Conservation (phyloP, 2,888 invertebrate genomes). For the Masnerella sp. region DNA sequence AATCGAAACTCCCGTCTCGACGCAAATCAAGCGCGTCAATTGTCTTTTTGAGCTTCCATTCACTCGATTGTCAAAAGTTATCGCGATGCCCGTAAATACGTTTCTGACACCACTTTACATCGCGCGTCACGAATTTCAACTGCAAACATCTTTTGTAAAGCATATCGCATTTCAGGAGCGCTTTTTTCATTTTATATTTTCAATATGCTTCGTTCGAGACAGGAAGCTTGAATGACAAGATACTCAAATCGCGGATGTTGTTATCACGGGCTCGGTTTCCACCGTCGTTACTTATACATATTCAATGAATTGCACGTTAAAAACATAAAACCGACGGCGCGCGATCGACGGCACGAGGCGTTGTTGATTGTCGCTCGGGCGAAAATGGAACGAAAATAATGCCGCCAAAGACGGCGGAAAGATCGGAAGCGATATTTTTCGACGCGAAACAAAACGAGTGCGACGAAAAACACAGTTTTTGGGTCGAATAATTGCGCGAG, state of each 20-base stretch:
- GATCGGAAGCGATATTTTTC: conserved; percentile 29
- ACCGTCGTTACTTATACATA: conserved; percentile 45
- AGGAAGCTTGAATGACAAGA: conserved; percentile 45
- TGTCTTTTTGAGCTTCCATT: conserved; percentile 5
- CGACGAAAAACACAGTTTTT: conserved; percentile 6
- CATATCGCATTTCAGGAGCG: conserved; percentile 9
- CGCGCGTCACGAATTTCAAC: conserved; percentile 28
- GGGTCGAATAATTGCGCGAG: conserved; percentile 29
- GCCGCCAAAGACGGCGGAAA: conserved; percentile 21
- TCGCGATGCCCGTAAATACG: background rate
- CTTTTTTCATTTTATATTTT: conserved; percentile 19
- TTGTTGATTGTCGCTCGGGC: conserved; percentile 26
- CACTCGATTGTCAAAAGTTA: conserved; percentile 19
- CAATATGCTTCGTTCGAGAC: conserved; percentile 25
- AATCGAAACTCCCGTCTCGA: background rate
- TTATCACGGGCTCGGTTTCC: conserved; percentile 34
- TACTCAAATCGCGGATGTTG: conserved; percentile 47
- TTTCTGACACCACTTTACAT: conserved; percentile 8
- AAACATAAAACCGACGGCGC: conserved; percentile 33
- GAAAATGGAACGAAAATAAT: conserved; percentile 44
- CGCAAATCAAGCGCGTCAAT: conserved; percentile 11
- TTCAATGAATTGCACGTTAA: conserved; percentile 46
- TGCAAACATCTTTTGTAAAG: conserved; percentile 26
- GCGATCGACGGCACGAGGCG: conserved; percentile 9
- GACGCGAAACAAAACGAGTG: conserved; percentile 14